Evolutionary conservation across 2,888 invertebrate species (phyloP).

Genomic region (Ypsolopha sequella): DNA sequence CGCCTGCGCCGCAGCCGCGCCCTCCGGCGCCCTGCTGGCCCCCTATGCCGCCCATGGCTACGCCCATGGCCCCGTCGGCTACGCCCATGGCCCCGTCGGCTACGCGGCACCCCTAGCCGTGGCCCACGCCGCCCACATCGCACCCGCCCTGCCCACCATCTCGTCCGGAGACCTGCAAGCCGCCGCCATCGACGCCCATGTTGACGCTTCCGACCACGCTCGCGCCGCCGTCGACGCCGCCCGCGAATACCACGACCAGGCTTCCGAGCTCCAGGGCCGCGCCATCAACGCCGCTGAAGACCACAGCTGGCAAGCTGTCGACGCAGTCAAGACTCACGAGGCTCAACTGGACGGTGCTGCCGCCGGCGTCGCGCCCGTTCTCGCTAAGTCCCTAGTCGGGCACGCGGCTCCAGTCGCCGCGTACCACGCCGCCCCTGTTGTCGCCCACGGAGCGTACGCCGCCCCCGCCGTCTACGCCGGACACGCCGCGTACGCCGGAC

Average conservation of each 20-base stretch:
- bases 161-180: constrained; percentile 55
- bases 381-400: constrained; percentile 56
- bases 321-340: constrained; percentile 54
- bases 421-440: constrained; percentile 8
- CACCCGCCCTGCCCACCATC: constrained; percentile 47
- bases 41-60: constrained; percentile 45
- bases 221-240: constrained; percentile 54
- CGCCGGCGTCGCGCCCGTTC: constrained; percentile 53
- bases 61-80: constrained; percentile 28
- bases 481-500: constrained; percentile 18
- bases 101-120: constrained; percentile 21
- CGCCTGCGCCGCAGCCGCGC: constrained; percentile 21
- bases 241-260: constrained; percentile 59
- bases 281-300: constrained; percentile 62
- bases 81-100: constrained; percentile 23
- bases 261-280: constrained; percentile 52
- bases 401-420: constrained; percentile 26
- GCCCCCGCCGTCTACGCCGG: constrained; percentile 11
- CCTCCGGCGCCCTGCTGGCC: constrained; percentile 20
- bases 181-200: constrained; percentile 59
- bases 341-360: constrained; percentile 59
- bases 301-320: constrained; percentile 60
- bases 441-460: constrained; percentile 16
- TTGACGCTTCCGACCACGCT: constrained; percentile 54
- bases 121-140: constrained; percentile 30